Evolutionary conservation across 2,888 invertebrate genomes (phyloP), one percentile per base, ranked within the genome.

Genomic region (Epistrophella euchroma): DNA sequence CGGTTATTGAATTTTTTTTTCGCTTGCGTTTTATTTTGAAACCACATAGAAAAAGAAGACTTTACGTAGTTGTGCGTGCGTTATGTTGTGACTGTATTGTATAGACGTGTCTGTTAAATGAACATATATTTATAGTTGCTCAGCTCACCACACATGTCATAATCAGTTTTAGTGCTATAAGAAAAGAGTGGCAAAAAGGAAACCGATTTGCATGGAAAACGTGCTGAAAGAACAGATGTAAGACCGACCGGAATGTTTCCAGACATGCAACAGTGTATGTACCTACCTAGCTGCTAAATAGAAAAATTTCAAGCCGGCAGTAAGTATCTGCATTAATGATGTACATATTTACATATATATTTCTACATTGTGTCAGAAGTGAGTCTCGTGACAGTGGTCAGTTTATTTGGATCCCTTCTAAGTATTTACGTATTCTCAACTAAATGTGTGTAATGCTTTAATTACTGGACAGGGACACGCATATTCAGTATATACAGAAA

Each of bases 301-400:
- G 28, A 11, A 43, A 43, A 62, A 17, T 60, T 15, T 13, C 9
- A 22, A 25, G 43, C 11, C 45, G 13, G 15, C 10, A 35, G 58
- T 37, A 13, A 25, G 52, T 55, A 19, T 25, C 19, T 60, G 7
- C 7, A 37, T 32, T 7, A 32, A 32, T 32, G 9, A 7, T 32
- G 9, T 7, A 32, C 32, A 32, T 32, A 58, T 22, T 4, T 50
- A 11, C 19, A 25, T 37, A 25, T 2, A 32, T 4, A n/a, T 56
- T n/a, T 25, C 28, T 60, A 7, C 9, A 55, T 50, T 64, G 84
- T 75, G 80, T 37, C 64, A 43, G 35, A 75, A 76, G 76, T 73
- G 50, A 72, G 72, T 85, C 60, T 76, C 85, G 85, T 85, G 85
- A 72, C 81, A 47, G 85, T 73, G 68, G 66, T 73, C 56, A 55